Evolutionary conservation across 2,113 vertebrate species (phyloP), one percentile per base, ranked within the genome.

Genomic region (Nipponia nippon): DNA sequence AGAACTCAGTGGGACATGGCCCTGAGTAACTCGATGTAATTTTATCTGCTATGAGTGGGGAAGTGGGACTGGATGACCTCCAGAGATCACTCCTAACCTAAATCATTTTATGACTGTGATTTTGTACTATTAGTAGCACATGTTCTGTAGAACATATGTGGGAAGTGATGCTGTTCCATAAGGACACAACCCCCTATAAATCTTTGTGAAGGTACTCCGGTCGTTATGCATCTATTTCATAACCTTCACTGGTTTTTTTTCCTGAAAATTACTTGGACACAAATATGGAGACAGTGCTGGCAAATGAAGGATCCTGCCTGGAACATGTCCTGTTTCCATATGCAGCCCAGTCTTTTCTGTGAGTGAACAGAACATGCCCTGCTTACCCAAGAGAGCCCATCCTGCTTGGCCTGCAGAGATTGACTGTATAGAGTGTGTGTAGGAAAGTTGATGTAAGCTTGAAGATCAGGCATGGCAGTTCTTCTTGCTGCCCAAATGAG

Each of bases 241-340:
- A 65, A 65, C 10, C 10, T 1, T 20, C 38, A 20, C 3, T 1
- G 3, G n/a, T n/a, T 1, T 9, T 77, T 77, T 65, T 42, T 7
- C n/a, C 58, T 25, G 20, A 58, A 55, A n/a, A n/a, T 46, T 50
- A 29, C 16, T 44, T 66, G 34, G 8, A 34, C 21, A 9, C 21
- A 50, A 8, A 19, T 20, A 23, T 3, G 4, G 18, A 27, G 26
- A 71, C 18, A 29, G 8, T 3, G 3, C 3, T 52, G 27, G 50
- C 32, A 58, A 59, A 66, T 13, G 32, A 59, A 73, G 8, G 50
- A 29, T 34, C 10, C 19, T 85, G 12, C 13, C 8, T 58, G 58
- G 21, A 50, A 3, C 5, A 19, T 26, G 14, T 38, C 27, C 50
- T 59, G 13, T 52, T 46, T 53, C 6, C 23, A 42, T 66, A 9